Evolutionary conservation across 1,140 invertebrate genomes (phyloP).

Genomic region (Propsilocerus akamusi): DNA sequence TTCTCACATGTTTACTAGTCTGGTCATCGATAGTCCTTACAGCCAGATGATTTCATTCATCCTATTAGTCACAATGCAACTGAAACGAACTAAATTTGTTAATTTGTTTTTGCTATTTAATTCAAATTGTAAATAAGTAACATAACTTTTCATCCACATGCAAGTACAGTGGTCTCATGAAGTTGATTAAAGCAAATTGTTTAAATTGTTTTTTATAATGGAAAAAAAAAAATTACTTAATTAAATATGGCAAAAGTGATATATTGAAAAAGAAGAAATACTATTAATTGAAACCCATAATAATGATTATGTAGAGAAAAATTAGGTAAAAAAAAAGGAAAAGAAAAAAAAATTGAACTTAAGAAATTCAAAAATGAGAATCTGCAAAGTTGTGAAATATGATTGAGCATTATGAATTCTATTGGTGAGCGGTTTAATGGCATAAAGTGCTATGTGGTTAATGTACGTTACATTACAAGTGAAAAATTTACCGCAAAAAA

Average conservation of each 20-base stretch:
- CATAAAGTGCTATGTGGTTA: not conserved
- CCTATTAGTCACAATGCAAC: not conserved
- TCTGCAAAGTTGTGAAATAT: not conserved
- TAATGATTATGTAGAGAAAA: not conserved
- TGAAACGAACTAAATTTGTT: not conserved
- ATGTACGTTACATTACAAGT: not conserved
- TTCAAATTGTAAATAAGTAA: not conserved
- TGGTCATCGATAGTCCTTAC: not conserved
- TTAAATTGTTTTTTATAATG: slow-evolving; percentile 1
- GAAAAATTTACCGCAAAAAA: not conserved
- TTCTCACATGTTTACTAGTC: not conserved
- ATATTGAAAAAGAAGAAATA: not conserved
- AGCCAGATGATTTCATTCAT: not conserved
- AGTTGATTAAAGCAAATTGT: not conserved
- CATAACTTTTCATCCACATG: no score
- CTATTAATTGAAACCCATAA: no score
- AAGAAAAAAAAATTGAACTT: not conserved
- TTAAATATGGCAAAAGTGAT: not conserved
- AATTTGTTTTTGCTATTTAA: not conserved
- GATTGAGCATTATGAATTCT: not conserved
- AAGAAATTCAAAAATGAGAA: not conserved
- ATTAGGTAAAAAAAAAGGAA: not conserved
- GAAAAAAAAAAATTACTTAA: not conserved
- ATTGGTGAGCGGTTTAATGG: not conserved
- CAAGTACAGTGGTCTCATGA: not conserved